Evolutionary conservation across 2,113 vertebrate species (phyloP).

Genomic region (Triplophysa siluroides): DNA sequence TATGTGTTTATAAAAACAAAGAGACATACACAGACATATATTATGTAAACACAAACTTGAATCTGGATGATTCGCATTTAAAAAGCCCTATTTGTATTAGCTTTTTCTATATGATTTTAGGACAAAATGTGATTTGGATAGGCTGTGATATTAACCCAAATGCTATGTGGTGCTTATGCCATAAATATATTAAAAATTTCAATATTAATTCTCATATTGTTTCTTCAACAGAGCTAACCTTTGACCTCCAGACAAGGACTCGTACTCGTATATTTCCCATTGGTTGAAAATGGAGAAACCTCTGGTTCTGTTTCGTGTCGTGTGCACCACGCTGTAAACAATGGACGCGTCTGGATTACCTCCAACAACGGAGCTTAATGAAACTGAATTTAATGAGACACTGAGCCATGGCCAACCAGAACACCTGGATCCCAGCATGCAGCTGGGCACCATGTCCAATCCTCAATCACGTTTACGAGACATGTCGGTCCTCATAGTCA

Average conservation of each 20-base stretch:
- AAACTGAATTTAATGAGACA: conserved; percentile 45
- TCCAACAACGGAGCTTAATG: conserved; percentile 20
- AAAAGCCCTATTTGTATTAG: too few relatives aligned
- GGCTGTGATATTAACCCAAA: too few relatives aligned
- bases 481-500: conserved; percentile 79
- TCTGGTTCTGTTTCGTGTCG: background rate
- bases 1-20: too few relatives aligned
- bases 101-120: too few relatives aligned
- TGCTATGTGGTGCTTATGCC: background rate
- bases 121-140: too few relatives aligned
- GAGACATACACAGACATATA: too few relatives aligned
- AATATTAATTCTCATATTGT: background rate
- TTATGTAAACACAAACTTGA: too few relatives aligned
- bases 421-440: conserved; percentile 54
- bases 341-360: conserved; percentile 43
- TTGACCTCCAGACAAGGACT: conserved; percentile 11
- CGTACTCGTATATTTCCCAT: background rate
- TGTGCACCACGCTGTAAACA: background rate
- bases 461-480: conserved; percentile 77
- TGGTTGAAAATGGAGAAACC: conserved; percentile 47
- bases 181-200: background rate
- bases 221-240: conserved; percentile 32
- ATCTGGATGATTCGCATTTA: too few relatives aligned
- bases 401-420: conserved; percentile 19
- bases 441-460: conserved; percentile 61